Evolutionary conservation across 2,113 vertebrate genomes (phyloP), one percentile per base, ranked within the genome.

Genomic region (Echinops telfairi): DNA sequence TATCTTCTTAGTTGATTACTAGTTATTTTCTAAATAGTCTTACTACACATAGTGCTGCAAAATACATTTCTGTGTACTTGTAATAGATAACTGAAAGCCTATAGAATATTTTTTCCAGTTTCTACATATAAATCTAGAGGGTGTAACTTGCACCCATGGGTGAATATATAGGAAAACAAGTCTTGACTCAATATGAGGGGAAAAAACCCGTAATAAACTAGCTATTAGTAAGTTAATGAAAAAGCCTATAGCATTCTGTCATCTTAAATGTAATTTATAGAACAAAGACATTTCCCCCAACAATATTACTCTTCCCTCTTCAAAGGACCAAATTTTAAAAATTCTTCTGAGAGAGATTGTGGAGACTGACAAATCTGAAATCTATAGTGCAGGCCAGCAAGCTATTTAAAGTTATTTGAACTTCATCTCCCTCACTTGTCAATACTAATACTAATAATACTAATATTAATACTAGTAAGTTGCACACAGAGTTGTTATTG

Each of bases 331-430:
- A 71, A 8, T 20, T 58, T 40, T 27, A 16, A 22, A 31, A 79
- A 86, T 78, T 6, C 19, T 20, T 76, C 36, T 60, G 20, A 27
- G 0, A 70, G 22, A 4, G 17, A 33, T 27, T 33, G 3, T 19
- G 70, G n/a, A n/a, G 70, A 71, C 70, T 19, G 17, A 19, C 70
- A 33, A 33, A n/a, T 71, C 70, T 71, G 70, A 71, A 71, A 71
- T 33, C 14, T 71, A n/a, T 33, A 71, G n/a, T 5, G 15, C n/a
- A 70, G 12, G 31, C 31, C 31, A 16, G 31, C 31, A 75, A 43
- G 5, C 58, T 86, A 27, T 10, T 60, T 82, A 78, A 95, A 83
- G 58, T n/a, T 64, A 53, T 89, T 83, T 57, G 68, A 82, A 36
- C 10, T 33, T 86, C 29, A 75, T 19, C 29, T 29, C 80, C 43